Evolutionary conservation across 2,113 vertebrate species (phyloP), one percentile per base, ranked within the genome.

Genomic region (Callipepla squamata): DNA sequence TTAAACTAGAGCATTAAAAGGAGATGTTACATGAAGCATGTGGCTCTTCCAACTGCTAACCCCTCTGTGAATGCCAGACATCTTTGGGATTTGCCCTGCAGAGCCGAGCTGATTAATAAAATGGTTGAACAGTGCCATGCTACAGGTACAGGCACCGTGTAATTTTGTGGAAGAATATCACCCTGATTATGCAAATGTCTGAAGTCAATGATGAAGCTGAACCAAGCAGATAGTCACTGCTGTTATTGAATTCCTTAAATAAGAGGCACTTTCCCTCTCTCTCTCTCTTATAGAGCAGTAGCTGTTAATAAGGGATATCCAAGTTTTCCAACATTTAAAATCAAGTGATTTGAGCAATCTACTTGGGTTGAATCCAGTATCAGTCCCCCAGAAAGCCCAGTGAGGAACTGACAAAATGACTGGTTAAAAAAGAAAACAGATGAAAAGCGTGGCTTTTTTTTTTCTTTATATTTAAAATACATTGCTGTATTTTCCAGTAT

Each of bases 401-500:
- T 40, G 50, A 79, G 92, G 94, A 92, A 89, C 95, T 95, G 91
- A 90, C 89, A 93, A 96, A 95, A 95, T 96, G 96, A 89, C 97
- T 96, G 44, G 86, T 92, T 93, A 58, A 45, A 80, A 76, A 83
- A 86, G 48, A 36, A 81, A 89, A 82, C 62, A 36, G 75, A 20
- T 85, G 84, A 70, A 84, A 92, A 47, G 80, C 3, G 11, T 0
- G 5, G 68, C 89, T 93, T 93, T 93, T 87, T 87, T 93, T 87
- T 58, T 94, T 95, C 94, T 96, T 96, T 84, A 69, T 81, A 94
- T 96, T 97, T 97, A 95, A 95, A 97, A 93, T 94, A 92, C 91
- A 93, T 95, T 94, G 96, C 96, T 97, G 96, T 97, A 97, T 98
- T 94, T 96, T 97, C 96, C 93, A 59, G 94, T 96, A 92, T 98